phyloP scores from a whole-genome alignment of 2,113 vertebrate species.

The Chionomys nivalis region DNA sequence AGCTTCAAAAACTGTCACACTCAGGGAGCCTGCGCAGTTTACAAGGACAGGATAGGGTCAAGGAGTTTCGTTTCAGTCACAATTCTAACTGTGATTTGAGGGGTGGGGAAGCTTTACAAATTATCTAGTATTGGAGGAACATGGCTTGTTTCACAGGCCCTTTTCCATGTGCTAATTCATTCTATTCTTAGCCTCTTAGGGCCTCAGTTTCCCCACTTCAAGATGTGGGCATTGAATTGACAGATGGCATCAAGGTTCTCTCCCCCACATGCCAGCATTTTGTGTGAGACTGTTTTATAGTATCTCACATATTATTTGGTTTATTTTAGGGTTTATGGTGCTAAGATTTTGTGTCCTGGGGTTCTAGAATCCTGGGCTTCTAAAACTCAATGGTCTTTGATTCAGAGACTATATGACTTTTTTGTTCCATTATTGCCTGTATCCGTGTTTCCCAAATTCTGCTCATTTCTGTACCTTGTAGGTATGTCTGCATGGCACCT shows the following conservation, averaged over 20 bases:
- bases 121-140: neutral
- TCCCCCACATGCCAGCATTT: conserved; percentile 7
- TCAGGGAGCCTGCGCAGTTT: neutral
- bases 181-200: neutral
- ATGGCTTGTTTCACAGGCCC: neutral
- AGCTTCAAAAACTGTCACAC: neutral
- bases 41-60: neutral
- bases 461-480: neutral
- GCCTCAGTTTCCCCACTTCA: conserved; percentile 54
- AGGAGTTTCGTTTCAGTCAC: neutral
- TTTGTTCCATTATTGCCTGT: neutral
- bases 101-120: neutral
- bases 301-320: neutral
- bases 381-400: conserved; percentile 18
- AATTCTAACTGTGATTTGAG: conserved; percentile 12
- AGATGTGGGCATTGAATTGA: neutral
- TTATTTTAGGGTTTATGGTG: conserved; percentile 28
- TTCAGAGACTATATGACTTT: conserved; percentile 20
- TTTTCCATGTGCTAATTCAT: neutral
- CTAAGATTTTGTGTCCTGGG: conserved; percentile 27
- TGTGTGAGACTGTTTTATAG: neutral
- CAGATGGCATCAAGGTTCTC: neutral
- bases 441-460: conserved; percentile 21
- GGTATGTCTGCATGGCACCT: conserved; percentile 64
- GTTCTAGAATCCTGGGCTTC: conserved; percentile 30